Evolutionary conservation across 2,888 invertebrate species (phyloP).

Genomic region (Nomada ruficornis): DNA sequence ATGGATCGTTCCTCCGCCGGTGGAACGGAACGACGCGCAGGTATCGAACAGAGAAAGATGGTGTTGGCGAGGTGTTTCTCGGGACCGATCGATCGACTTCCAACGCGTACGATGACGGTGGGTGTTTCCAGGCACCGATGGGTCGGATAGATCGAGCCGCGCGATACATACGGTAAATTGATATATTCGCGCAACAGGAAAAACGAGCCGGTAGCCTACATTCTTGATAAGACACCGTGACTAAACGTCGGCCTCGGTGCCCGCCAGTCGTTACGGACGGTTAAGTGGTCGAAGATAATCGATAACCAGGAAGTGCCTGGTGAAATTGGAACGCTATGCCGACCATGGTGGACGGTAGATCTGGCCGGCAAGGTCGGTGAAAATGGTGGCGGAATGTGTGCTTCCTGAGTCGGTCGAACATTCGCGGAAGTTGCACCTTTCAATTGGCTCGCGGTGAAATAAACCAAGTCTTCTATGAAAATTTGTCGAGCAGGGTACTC

Average conservation of each 20-base stretch:
- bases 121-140: conserved; percentile 47
- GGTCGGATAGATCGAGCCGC: conserved; percentile 37
- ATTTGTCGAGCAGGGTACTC: too few relatives aligned
- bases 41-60: neutral
- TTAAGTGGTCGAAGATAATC: conserved; percentile 58
- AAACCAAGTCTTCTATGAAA: too few relatives aligned
- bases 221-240: conserved; percentile 65
- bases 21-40: neutral
- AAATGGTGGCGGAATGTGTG: neutral
- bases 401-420: too few relatives aligned
- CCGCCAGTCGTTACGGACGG: conserved; percentile 36
- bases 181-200: conserved; percentile 64
- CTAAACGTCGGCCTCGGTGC: conserved; percentile 51
- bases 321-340: conserved; percentile 52
- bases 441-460: too few relatives aligned
- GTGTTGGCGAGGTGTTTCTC: conserved; percentile 8
- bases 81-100: conserved; percentile 48
- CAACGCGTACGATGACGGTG: conserved; percentile 39
- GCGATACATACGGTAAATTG: conserved; percentile 62
- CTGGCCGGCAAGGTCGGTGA: conserved; percentile 43
- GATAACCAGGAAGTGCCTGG: conserved; percentile 58
- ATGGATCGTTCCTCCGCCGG: conserved; percentile 11
- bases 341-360: conserved; percentile 33
- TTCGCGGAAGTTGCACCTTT: too few relatives aligned
- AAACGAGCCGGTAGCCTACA: conserved; percentile 62